Evolutionary conservation across 2,888 invertebrate species (phyloP).

Genomic region (Villa cingulata): DNA sequence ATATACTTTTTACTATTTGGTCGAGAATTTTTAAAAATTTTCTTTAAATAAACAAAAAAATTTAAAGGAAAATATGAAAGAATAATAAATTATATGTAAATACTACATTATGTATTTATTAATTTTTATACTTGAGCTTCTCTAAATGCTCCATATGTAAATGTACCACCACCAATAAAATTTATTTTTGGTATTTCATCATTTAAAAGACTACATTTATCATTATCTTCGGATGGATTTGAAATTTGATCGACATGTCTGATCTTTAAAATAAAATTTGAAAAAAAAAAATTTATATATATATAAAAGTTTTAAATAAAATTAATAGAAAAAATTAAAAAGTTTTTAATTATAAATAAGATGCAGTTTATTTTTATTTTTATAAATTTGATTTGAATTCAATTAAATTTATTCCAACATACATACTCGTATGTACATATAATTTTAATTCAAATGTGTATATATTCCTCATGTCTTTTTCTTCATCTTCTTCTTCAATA

Average conservation of each 20-base stretch:
- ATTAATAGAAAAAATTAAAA: no score
- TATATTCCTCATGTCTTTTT: no score
- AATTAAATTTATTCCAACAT: no score
- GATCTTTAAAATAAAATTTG: conserved; percentile 16
- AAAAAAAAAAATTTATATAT: background rate
- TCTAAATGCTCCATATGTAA: conserved; percentile 51
- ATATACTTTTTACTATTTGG: conserved; percentile 43
- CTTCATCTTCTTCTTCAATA: no score
- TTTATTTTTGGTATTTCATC: conserved; percentile 44
- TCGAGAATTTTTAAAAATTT: conserved; percentile 37
- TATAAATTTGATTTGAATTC: no score
- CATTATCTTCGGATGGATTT: conserved; percentile 37
- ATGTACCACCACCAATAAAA: conserved; percentile 54
- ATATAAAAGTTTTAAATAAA: no score
- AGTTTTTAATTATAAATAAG: no score
- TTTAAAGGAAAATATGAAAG: background rate
- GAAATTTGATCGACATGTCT: conserved; percentile 49
- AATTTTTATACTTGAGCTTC: conserved; percentile 43
- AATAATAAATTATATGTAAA: no score
- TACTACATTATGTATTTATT: no score
- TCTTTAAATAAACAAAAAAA: conserved; percentile 23
- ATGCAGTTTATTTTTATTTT: no score
- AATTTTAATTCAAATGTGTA: no score
- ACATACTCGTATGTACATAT: no score
- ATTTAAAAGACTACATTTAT: conserved; percentile 50